A percentile compares a stretch with the other conserved stretches of the same genome.
Conservation (phyloP, 1,140 invertebrate genomes). For the Branchinecta lindahli region DNA sequence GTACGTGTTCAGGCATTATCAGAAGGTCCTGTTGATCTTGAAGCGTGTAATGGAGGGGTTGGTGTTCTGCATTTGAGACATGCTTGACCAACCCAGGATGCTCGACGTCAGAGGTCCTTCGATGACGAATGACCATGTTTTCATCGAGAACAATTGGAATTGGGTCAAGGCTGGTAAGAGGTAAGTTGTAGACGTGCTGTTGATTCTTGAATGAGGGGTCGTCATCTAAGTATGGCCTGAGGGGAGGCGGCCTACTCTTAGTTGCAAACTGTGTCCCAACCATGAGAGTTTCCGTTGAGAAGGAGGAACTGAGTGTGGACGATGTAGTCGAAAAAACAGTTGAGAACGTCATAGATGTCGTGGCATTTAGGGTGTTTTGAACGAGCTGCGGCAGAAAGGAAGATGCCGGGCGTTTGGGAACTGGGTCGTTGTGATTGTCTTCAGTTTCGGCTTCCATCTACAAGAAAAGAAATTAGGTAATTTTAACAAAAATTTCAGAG, state of each 20-base stretch:
- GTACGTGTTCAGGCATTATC: neutral
- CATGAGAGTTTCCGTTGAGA: neutral
- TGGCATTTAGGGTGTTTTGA: no score
- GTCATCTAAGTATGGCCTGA: neutral
- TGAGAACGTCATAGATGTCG: no score
- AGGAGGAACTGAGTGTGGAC: neutral
- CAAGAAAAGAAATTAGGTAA: no score
- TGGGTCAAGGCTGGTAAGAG: neutral
- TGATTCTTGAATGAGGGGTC: neutral
- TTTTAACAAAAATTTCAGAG: no score
- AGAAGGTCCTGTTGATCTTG: neutral
- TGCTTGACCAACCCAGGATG: neutral
- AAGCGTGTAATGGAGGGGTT: neutral
- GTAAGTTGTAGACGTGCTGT: neutral
- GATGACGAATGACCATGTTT: neutral
- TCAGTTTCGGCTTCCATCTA: no score
- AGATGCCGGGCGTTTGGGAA: no score
- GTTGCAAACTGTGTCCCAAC: neutral
- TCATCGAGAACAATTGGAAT: neutral
- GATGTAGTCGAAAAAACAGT: neutral
- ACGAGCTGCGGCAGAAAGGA: no score
- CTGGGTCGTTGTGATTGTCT: no score
- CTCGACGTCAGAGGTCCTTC: neutral
- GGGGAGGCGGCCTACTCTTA: neutral
- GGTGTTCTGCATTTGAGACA: neutral